These are phyloP conservation scores for Amphiprion percula DNA, from an alignment of 2,113 vertebrate genomes.

Conservation along the genomic window DNA sequence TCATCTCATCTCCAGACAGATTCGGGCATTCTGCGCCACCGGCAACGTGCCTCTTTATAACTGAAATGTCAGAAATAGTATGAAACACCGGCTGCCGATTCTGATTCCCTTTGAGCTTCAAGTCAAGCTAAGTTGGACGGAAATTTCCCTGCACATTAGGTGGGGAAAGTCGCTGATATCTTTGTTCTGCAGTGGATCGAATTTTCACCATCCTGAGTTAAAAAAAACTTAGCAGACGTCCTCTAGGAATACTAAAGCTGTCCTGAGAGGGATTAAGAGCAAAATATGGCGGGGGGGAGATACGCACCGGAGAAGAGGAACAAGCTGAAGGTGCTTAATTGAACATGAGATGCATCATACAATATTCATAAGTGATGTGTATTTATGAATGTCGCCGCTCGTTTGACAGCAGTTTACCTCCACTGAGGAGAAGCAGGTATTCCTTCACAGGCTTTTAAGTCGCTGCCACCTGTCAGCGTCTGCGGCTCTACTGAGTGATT, in stretches of 20 bases:
- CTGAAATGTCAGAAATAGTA: slow-evolving; percentile 7
- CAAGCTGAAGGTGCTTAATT: slow-evolving; percentile 21
- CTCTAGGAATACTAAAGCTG: slow-evolving; percentile 12
- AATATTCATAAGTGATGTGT: slow-evolving; percentile 19
- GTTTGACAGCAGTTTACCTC: slow-evolving; percentile 19
- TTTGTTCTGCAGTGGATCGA: slow-evolving; percentile 9
- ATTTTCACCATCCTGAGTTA: slow-evolving; percentile 3
- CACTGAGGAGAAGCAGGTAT: neutral
- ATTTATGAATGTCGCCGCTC: neutral
- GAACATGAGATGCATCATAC: neutral
- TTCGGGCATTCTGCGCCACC: neutral
- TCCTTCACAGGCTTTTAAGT: slow-evolving; percentile 25
- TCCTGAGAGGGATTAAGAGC: slow-evolving; percentile 29
- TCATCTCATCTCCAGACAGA: neutral
- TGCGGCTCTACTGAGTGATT: neutral
- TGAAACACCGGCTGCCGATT: neutral
- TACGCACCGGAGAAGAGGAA: neutral
- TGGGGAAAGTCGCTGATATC: slow-evolving; percentile 12
- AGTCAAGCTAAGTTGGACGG: neutral
- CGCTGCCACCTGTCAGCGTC: slow-evolving; percentile 17
- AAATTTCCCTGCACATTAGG: neutral
- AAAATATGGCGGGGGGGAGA: neutral
- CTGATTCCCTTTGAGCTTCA: neutral
- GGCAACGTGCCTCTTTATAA: neutral
- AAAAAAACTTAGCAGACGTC: slow-evolving; percentile 7